Evolutionary conservation across 2,797 vertebrate genomes (phyloP), one percentile per base, ranked within the genome.

Genomic region (Sarcoramphus papa): DNA sequence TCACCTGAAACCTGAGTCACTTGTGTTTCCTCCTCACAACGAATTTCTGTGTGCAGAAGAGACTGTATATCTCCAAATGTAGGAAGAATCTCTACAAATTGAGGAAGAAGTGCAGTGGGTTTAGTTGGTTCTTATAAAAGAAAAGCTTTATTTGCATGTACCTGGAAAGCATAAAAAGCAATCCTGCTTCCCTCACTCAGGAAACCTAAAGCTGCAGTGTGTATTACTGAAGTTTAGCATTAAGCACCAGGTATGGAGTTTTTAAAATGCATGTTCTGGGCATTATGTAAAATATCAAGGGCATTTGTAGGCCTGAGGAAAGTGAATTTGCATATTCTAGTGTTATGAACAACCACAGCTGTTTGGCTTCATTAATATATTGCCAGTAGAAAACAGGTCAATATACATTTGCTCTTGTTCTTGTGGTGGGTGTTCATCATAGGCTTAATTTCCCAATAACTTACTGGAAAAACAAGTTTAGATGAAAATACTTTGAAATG

Each of bases 361-460:
- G 72, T 79, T 96, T 91, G 72, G 57, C 48, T 81, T 94, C 24
- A 2, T 86, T 90, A 85, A 81, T 95, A 37, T 59, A 70, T 85
- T 94, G 68, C 78, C 40, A 64, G 89, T n/a, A 90, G 77, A 93
- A 95, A 87, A 85, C 93, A 93, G 88, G 93, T 95, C 95, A 95
- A 51, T 91, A 51, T 65, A 54, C 23, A 54, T 89, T 93, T 92
- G 41, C 19, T 94, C n/a, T 82, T 67, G 40, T 81, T 92, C 64
- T 78, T 0, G 0, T 3, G 4, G 43, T 63, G 50, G 48, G 53
- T 50, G 10, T 59, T 70, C n/a, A 41, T 74, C 67, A 63, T 2
- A 60, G 57, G 35, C 19, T 21, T 83, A 40, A 80, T 54, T 91
- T 88, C 80, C 22, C 25, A 28, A 7, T 30, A 77, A 62, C 37